A percentile compares a stretch with the other conserved stretches of the same genome.
Evolutionary conservation across 23 tunicate genomes (phyloP).

Genomic region (Botrylloides violaceus): DNA sequence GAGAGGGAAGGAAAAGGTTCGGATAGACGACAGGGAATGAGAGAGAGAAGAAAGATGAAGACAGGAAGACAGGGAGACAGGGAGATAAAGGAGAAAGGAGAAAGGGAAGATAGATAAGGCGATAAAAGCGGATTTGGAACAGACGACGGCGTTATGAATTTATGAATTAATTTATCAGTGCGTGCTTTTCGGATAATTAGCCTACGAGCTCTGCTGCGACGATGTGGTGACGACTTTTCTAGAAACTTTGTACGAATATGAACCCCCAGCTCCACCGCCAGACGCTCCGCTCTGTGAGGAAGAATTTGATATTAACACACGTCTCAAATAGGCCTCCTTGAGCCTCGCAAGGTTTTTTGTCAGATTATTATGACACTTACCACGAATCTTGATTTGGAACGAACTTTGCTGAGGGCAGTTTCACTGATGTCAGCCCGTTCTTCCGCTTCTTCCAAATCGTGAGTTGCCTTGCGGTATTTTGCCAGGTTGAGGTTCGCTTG

Average conservation of each 20-base stretch:
- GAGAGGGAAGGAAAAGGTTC: slow-evolving; percentile 13
- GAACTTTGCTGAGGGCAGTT: slow-evolving; percentile 92
- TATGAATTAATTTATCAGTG: too few relatives aligned
- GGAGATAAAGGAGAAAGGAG: slow-evolving; percentile 9
- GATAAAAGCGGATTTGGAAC: slow-evolving; percentile 1
- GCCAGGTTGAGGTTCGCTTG: slow-evolving; percentile 89
- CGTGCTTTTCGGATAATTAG: background rate
- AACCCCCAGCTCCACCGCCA: slow-evolving; percentile 62
- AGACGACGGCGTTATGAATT: background rate
- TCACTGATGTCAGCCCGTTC: slow-evolving; percentile 99
- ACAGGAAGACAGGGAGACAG: background rate
- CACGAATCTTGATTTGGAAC: slow-evolving; percentile 93
- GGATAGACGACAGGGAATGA: slow-evolving; percentile 5
- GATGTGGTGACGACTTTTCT: slow-evolving; percentile 83
- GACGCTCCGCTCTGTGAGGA: slow-evolving; percentile 12
- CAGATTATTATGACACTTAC: slow-evolving; percentile 27
- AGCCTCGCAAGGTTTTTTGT: background rate
- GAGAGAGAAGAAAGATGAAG: background rate
- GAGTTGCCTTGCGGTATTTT: slow-evolving; percentile 86
- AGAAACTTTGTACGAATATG: slow-evolving; percentile 69
- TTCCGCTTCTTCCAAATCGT: slow-evolving; percentile 97
- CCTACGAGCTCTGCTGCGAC: background rate
- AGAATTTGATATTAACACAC: background rate
- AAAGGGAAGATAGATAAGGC: background rate
- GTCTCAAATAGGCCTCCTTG: background rate